Base-by-base conservation (phyloP, 2,113 vertebrate species). In the Neolamprologus toae region DNA sequence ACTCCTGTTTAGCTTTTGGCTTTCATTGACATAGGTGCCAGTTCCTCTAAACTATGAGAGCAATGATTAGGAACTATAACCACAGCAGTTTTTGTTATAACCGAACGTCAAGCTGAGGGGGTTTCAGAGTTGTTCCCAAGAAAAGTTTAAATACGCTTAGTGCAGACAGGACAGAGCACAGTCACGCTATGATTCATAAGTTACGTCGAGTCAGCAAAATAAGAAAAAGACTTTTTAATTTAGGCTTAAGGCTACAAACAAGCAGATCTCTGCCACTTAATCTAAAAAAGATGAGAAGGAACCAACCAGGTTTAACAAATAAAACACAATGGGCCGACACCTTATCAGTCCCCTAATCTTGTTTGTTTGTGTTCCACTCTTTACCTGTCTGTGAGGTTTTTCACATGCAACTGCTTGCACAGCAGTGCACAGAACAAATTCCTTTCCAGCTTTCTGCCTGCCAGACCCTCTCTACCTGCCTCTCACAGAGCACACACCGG, bases 401-500 rank as follows among this genome's bases (percentile, higher is more conserved):
- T 86, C 95, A 92, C 94, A 95, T 95, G 95, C 95, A 95, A 95
- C 91, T 94, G 95, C 95, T 91, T 96, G 95, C 90, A 95, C 76
- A 37, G 93, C 54, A 42, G 91, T 86, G 88, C 93, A 86, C 80
- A 89, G 80, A 84, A 49, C 86, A 92, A 96, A 93, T 96, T 96
- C 95, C 95, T 94, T 94, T 94, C 90, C 92, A 93, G 89, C 78
- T 82, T 86, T 93, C 90, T 93, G 87, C 90, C 86, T 88, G 82
- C 90, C 90, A 93, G 91, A 94, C 55, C 79, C 47, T 90, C 85
- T 84, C 53, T 92, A 90, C 90, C 90, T 93, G 89, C 66, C 83
- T 81, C 35, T 8, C 61, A 84, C 84, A 81, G 80, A 93, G 86
- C 79, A 79, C 31, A 89, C 85, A 86, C 73, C 47, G 82, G 80